A percentile compares a stretch with the other conserved stretches of the same genome.
Evolutionary conservation across 1,140 invertebrate genomes (phyloP).

Genomic region (Diabrotica undecimpunctata): DNA sequence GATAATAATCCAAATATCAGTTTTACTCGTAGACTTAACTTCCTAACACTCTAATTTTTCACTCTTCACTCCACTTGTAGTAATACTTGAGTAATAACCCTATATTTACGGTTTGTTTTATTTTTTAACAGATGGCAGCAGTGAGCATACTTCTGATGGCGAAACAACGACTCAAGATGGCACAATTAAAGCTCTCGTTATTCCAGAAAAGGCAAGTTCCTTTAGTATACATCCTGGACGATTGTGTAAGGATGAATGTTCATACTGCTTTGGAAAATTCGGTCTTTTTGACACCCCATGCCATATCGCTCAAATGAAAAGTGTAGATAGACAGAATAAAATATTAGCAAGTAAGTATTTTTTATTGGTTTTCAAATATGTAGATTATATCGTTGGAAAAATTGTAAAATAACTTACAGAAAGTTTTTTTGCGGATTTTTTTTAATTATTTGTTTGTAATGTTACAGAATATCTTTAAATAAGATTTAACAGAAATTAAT

Average conservation of each 20-base stretch:
- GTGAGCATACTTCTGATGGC: conserved; percentile 46
- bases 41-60: no score
- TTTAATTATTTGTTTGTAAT: no score
- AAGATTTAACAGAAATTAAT: no score
- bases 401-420: no score
- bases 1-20: no score
- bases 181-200: conserved; percentile 63
- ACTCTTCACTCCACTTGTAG: no score
- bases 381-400: no score
- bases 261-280: conserved; percentile 81
- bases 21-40: no score
- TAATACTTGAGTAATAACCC: no score
- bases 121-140: conserved; percentile 42
- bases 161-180: conserved; percentile 53
- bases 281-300: conserved; percentile 79
- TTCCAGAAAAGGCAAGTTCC: conserved; percentile 80
- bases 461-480: no score
- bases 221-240: conserved; percentile 79
- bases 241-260: conserved; percentile 76
- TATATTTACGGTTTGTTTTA: background rate
- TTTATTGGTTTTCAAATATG: background rate
- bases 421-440: no score
- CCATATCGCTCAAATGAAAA: conserved; percentile 80
- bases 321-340: conserved; percentile 70
- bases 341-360: conserved; percentile 61